Percentiles rank a stretch among this genome's conserved stretches.
phyloP scores from a whole-genome alignment of 2,113 vertebrate species.

The Sporophila hypoxantha region DNA sequence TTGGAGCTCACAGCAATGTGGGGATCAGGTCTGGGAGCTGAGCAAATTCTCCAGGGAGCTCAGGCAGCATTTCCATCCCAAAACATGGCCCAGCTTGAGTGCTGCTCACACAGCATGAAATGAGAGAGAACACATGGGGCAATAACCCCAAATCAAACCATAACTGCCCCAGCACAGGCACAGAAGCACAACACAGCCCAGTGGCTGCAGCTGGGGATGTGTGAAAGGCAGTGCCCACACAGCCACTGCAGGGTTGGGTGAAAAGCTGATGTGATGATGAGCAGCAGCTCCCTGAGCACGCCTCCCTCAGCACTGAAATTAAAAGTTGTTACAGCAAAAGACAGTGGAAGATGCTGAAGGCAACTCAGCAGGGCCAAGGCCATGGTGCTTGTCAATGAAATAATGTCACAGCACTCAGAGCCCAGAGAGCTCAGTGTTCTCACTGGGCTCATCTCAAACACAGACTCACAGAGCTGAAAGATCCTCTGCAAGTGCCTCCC shows the following conservation, averaged over 20 bases:
- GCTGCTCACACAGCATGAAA: not conserved
- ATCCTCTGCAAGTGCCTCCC: not conserved
- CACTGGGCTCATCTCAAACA: not conserved
- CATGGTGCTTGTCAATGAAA: not conserved
- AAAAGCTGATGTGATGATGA: not conserved
- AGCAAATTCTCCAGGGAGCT: not conserved
- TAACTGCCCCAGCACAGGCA: not conserved
- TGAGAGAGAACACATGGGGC: not conserved
- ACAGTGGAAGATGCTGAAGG: not conserved
- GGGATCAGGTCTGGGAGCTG: not conserved
- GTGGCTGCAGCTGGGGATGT: not conserved
- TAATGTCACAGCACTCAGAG: not conserved
- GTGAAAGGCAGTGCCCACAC: not conserved
- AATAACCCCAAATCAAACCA: not conserved
- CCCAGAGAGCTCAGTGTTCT: not conserved
- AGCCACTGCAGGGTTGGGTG: not conserved
- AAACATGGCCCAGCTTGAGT: not conserved
- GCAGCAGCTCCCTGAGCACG: not conserved
- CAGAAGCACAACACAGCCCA: not conserved
- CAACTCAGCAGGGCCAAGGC: not conserved
- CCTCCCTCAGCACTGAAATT: not conserved
- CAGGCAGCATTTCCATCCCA: not conserved
- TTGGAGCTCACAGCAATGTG: not conserved
- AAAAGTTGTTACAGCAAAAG: not conserved
- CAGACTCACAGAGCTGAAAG: not conserved